phyloP scores from a whole-genome alignment of 1,140 invertebrate species.

The Ericerus pela region DNA sequence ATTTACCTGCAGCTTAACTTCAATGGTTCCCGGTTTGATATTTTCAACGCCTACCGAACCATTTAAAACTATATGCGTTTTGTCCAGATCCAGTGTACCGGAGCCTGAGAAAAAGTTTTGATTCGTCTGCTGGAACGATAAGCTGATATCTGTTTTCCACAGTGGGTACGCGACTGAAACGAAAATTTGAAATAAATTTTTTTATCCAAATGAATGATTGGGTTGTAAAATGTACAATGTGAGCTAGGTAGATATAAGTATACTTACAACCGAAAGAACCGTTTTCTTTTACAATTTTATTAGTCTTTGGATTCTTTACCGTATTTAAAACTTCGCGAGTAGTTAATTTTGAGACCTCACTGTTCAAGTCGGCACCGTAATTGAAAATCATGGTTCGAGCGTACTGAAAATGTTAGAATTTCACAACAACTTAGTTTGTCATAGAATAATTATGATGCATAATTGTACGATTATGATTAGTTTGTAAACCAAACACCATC shows the following conservation, averaged over 20 bases:
- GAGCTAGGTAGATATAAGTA: no score
- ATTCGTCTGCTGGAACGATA: not conserved
- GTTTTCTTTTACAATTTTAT: no score
- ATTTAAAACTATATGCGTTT: not conserved
- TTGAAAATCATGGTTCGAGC: not conserved
- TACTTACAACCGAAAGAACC: no score
- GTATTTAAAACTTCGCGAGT: not conserved
- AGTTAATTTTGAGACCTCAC: not conserved
- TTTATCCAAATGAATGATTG: no score
- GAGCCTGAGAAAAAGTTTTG: not conserved
- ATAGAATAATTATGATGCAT: no score
- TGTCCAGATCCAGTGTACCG: not conserved
- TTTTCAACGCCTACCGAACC: not conserved
- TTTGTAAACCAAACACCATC: no score
- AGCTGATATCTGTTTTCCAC: not conserved
- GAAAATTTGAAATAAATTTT: no score
- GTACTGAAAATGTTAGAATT: not conserved
- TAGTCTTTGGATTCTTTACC: not conserved
- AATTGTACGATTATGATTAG: no score
- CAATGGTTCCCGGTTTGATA: not conserved
- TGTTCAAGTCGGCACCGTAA: not conserved
- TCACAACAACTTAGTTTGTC: not conserved
- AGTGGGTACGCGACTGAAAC: not conserved
- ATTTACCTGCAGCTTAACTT: slow-evolving; percentile 1
- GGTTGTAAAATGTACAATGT: no score